Base-by-base conservation (phyloP, 2,888 invertebrate genomes). In the Cotesia congregata region DNA sequence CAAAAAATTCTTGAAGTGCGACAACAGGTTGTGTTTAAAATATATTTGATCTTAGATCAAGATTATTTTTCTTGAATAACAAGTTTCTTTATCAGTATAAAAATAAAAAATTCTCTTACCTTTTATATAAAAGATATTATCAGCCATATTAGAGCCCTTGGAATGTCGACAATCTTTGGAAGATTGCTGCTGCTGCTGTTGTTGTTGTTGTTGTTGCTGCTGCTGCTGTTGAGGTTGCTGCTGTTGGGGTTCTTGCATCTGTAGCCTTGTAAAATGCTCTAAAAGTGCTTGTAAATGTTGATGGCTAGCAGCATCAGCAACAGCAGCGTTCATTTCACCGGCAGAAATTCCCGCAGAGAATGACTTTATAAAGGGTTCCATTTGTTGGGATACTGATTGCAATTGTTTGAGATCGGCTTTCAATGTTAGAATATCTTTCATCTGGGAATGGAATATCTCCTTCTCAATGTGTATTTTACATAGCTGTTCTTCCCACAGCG, bases 401-500 rank as follows among this genome's bases (percentile, higher is more conserved):
- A 94, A 87, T 82, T 93, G 93, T 83, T 93, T 93, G 81, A 93
- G 91, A 85, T 94, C 94, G 78, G 92, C 92, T 74, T 93, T 91
- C 77, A 94, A 87, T 67, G 93, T 91, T 80, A 92, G 90, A 30
- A 94, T 92, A 85, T 94, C 93, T 80, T 93, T 93, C 86, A 93
- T 91, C 91, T 94, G 91, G 50, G 91, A 90, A 83, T 91, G 91
- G 82, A 92, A 93, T 61, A 93, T 91, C 84, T 94, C 94, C 86
- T 94, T 94, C 86, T 95, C 94, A 6, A 93, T 91, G 69, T 93
- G 91, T 78, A 95, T 92, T 78, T 94, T 90, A 88, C 94, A 93
- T 39, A 94, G 87, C 83, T 94, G 93, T 83, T 94, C 94, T 85
- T 94, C 94, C 94, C 94, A 94, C 1, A 93, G 91, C 68, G 93